Conservation (phyloP, 30 jellyfish, hydroid and myxozoan genomes). For the Chrysaora quinquecirrha region DNA sequence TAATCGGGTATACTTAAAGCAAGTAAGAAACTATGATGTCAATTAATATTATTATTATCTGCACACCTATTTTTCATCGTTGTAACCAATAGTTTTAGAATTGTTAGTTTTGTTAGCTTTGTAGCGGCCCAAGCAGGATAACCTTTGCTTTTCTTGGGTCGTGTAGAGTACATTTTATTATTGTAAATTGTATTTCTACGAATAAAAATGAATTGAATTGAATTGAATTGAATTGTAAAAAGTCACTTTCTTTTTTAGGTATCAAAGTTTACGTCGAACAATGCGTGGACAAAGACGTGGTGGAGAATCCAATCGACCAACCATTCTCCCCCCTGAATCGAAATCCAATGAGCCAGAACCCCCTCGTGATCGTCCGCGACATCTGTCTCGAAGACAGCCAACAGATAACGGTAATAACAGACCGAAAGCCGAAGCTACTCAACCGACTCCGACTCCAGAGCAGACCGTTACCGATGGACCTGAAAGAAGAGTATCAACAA, state of each 20-base stretch:
- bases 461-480: slow-evolving; percentile 53
- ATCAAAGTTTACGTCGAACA: slow-evolving; percentile 97
- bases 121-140: too few relatives aligned
- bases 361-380: slow-evolving; percentile 60
- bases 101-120: too few relatives aligned
- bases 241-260: slow-evolving; percentile 47
- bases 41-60: too few relatives aligned
- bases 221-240: too few relatives aligned
- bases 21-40: too few relatives aligned
- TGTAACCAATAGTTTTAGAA: too few relatives aligned
- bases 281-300: slow-evolving; percentile 84
- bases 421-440: slow-evolving; percentile 32
- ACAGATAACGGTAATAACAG: slow-evolving; percentile 12
- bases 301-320: slow-evolving; percentile 70
- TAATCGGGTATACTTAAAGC: too few relatives aligned
- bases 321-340: slow-evolving; percentile 62
- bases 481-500: slow-evolving; percentile 33
- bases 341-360: slow-evolving; percentile 42
- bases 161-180: too few relatives aligned
- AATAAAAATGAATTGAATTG: too few relatives aligned
- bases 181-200: too few relatives aligned
- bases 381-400: slow-evolving; percentile 53
- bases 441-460: slow-evolving; percentile 42
- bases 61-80: too few relatives aligned
- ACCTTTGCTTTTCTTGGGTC: too few relatives aligned